phyloP scores from a whole-genome alignment of 2,113 vertebrate genomes.

The Calyptommatus sinebrachiatus region DNA sequence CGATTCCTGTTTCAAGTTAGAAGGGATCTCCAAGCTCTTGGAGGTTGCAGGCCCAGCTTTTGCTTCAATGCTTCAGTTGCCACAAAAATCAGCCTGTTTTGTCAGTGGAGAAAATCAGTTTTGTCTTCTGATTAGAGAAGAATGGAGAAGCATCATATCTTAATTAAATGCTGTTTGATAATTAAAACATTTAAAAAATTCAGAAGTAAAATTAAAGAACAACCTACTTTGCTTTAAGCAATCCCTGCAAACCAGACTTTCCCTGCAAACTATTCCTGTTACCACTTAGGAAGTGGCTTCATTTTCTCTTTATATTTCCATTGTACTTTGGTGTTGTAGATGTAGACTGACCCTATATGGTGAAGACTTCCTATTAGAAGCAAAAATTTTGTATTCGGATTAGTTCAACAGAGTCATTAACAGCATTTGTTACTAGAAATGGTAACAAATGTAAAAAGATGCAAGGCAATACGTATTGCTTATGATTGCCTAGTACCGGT shows the following conservation, averaged over 20 bases:
- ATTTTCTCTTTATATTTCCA: neutral
- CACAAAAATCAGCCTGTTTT: conserved; percentile 4
- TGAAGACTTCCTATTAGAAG: neutral
- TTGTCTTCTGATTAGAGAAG: neutral
- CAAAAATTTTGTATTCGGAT: neutral
- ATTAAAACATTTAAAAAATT: neutral
- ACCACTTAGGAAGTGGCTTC: neutral
- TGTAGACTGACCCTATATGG: neutral
- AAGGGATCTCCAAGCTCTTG: too few species aligned
- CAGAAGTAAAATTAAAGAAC: neutral
- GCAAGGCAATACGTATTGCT: neutral
- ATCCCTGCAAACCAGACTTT: neutral
- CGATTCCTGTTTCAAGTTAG: too few species aligned
- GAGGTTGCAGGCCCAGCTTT: neutral
- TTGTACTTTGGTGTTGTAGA: neutral
- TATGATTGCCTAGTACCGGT: neutral
- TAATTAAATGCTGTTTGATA: conserved; percentile 1
- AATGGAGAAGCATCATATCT: neutral
- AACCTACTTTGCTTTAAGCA: neutral
- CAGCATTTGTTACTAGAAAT: conserved; percentile 4
- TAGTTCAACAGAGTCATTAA: neutral
- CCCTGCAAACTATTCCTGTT: too few species aligned
- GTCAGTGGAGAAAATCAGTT: neutral
- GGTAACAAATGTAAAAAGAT: neutral
- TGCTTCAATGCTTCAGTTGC: neutral